phyloP scores from a whole-genome alignment of 2,113 vertebrate genomes.

The Notarius lentiginosus region DNA sequence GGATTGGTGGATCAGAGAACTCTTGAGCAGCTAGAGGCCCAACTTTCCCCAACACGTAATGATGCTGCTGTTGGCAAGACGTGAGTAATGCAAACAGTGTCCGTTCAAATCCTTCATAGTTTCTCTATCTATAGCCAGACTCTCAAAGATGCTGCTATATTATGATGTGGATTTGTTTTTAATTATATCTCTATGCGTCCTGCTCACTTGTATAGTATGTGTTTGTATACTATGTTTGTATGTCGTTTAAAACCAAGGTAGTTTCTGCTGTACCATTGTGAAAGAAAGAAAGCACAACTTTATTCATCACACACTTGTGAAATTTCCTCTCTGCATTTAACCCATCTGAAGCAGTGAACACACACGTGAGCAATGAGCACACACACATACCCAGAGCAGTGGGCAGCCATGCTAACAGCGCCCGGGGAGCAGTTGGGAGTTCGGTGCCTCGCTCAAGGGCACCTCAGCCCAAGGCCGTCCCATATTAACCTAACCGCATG shows the following conservation, averaged over 20 bases:
- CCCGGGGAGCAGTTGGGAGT: too few relatives aligned
- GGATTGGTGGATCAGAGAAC: constrained; percentile 31
- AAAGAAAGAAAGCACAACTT: too few relatives aligned
- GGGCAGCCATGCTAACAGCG: too few relatives aligned
- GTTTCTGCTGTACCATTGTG: neutral
- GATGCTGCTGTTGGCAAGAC: constrained; percentile 72
- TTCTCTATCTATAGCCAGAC: neutral
- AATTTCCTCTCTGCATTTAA: too few relatives aligned
- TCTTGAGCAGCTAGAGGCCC: constrained; percentile 68
- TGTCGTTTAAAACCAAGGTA: neutral
- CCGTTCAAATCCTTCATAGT: neutral
- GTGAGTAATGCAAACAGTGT: constrained; percentile 63
- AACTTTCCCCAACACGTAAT: constrained; percentile 42
- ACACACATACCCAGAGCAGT: too few relatives aligned
- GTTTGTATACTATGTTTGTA: too few relatives aligned
- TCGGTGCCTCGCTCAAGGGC: too few relatives aligned
- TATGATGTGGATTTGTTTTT: neutral
- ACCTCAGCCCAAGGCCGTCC: too few relatives aligned
- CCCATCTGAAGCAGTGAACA: too few relatives aligned
- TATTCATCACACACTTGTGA: too few relatives aligned
- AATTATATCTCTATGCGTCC: neutral
- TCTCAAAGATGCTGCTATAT: neutral
- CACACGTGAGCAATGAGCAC: too few relatives aligned
- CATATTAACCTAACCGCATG: too few relatives aligned
- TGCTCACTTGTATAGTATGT: neutral